Percentiles rank a stretch among this genome's conserved stretches.
phyloP scores from a whole-genome alignment of 2,888 invertebrate species.

The Chymomyza caudatula region DNA sequence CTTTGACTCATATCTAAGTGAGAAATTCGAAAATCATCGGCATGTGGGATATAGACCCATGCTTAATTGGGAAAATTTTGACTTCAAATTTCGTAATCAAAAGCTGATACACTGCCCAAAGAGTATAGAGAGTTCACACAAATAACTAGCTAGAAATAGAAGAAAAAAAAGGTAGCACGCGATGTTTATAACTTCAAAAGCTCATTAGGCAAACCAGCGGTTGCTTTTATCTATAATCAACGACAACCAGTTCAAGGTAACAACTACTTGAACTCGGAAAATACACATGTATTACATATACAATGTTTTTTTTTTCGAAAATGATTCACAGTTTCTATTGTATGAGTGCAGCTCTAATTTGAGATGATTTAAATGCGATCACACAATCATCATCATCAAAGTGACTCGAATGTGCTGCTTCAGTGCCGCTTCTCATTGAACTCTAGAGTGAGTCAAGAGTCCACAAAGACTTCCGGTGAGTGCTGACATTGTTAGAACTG shows the following conservation, averaged over 20 bases:
- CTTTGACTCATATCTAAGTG: too few relatives aligned
- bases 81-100: too few relatives aligned
- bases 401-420: neutral
- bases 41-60: too few relatives aligned
- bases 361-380: conserved; percentile 69
- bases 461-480: conserved; percentile 67
- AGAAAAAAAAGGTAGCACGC: neutral
- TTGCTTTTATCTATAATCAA: neutral
- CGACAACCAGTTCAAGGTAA: conserved; percentile 30
- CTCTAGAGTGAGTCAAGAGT: neutral
- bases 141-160: neutral
- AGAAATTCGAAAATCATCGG: too few relatives aligned
- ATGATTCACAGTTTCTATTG: conserved; percentile 59
- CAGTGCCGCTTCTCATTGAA: conserved; percentile 13
- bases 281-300: neutral
- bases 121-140: neutral
- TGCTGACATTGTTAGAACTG: conserved; percentile 1
- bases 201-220: conserved; percentile 9
- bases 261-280: conserved; percentile 18
- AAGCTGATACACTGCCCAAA: too few relatives aligned
- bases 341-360: conserved; percentile 35
- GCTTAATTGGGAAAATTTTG: too few relatives aligned
- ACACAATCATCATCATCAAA: conserved; percentile 61
- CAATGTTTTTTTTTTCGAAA: neutral
- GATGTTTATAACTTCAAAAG: neutral